These are phyloP conservation scores for Istiophorus platypterus DNA, from an alignment of 2,113 vertebrate genomes.

Conservation along the genomic window DNA sequence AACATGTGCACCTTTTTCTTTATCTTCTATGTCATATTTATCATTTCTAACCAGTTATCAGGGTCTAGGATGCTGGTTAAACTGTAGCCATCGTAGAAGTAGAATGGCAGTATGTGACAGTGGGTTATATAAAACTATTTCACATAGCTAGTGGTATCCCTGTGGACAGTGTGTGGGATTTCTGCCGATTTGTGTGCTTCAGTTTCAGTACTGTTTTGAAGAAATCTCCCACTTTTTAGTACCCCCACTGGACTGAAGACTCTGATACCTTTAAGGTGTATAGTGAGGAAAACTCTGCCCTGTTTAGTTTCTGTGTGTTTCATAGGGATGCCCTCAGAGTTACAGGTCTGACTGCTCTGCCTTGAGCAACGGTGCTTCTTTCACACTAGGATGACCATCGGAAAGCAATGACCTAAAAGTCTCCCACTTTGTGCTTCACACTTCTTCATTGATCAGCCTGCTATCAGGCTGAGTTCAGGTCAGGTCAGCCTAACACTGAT, in stretches of 20 bases:
- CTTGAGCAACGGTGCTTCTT: conserved; percentile 27
- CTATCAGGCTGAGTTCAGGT: conserved; percentile 34
- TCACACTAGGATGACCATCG: conserved; percentile 32
- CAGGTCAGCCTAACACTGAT: conserved; percentile 30
- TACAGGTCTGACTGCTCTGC: conserved; percentile 30
- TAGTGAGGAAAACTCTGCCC: conserved; percentile 19
- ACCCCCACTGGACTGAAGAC: conserved; percentile 7
- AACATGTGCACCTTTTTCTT: background rate
- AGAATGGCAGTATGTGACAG: conserved; percentile 15
- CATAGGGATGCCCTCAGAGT: conserved; percentile 10
- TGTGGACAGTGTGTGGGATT: conserved; percentile 1
- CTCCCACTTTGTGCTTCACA: conserved; percentile 66
- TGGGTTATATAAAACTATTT: conserved; percentile 15
- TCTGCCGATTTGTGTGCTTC: conserved; percentile 25
- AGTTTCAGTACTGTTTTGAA: conserved; percentile 20
- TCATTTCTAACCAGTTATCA: background rate
- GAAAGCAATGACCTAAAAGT: conserved; percentile 51
- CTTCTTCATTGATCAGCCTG: conserved; percentile 41
- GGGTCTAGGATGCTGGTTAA: conserved; percentile 5
- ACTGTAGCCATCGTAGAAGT: conserved; percentile 11
- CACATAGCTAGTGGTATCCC: background rate
- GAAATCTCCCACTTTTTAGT: background rate
- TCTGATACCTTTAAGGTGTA: conserved; percentile 4
- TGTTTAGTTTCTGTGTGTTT: conserved; percentile 15
- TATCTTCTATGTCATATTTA: background rate